Percentiles rank a stretch among this genome's conserved stretches.
These are phyloP conservation scores for Cyclina sinensis DNA, from an alignment of 1,140 invertebrate genomes.

Conservation along the genomic window DNA sequence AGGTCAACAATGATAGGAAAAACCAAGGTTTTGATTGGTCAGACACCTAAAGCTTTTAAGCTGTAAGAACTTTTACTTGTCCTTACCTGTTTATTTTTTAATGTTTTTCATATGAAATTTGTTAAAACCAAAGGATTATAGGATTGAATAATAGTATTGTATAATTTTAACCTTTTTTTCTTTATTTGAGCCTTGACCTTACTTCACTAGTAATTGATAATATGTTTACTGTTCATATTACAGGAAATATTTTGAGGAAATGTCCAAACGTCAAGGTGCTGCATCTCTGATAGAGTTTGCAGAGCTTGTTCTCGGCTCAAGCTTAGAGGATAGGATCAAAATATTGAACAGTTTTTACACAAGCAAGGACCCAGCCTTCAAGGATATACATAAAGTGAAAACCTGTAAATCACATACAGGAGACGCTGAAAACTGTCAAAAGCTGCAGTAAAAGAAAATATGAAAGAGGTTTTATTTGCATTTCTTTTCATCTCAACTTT, in stretches of 20 bases:
- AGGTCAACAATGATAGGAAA: slow-evolving; percentile 70
- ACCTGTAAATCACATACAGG: not conserved
- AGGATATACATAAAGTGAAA: slow-evolving; percentile 17
- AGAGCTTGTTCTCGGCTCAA: slow-evolving; percentile 25
- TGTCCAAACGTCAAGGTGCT: not conserved
- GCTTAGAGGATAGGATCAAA: slow-evolving; percentile 13
- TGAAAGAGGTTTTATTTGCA: slow-evolving; percentile 8
- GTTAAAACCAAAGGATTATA: too few relatives aligned
- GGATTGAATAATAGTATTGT: too few relatives aligned
- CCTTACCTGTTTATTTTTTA: too few relatives aligned
- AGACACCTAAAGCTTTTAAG: slow-evolving; percentile 79
- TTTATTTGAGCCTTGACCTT: too few relatives aligned
- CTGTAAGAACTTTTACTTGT: slow-evolving; percentile 69
- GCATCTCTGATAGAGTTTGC: slow-evolving; percentile 55
- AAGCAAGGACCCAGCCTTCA: slow-evolving; percentile 18
- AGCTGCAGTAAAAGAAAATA: slow-evolving; percentile 1
- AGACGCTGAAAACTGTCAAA: not conserved
- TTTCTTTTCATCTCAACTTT: too few relatives aligned
- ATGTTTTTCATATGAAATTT: too few relatives aligned
- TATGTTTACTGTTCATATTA: not conserved
- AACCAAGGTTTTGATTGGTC: slow-evolving; percentile 77
- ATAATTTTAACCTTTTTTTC: too few relatives aligned
- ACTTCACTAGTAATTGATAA: too few relatives aligned
- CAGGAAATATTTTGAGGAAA: slow-evolving; percentile 58
- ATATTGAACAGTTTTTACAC: slow-evolving; percentile 43